Base-by-base conservation (phyloP, 2,113 vertebrate species). In the Eira barbara region DNA sequence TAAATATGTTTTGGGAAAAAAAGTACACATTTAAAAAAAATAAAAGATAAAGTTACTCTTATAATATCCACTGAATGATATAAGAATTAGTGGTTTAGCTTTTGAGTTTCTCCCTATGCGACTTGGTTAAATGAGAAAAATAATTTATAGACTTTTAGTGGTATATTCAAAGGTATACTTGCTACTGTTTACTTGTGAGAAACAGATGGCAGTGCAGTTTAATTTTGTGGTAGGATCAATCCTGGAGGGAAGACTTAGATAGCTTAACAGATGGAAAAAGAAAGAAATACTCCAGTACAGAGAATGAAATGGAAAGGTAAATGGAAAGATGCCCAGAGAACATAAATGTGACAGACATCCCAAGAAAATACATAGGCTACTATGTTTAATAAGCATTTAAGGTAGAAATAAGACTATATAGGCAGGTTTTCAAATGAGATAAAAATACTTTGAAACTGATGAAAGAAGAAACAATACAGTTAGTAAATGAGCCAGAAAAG, bases 281-380 rank as follows among this genome's bases (percentile, higher is more conserved):
- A 82, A 73, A 90, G n/a, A 84, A 87, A 80, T 85, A 39, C 34
- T 93, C 21, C 14, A 91, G 67, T 84, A 76, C n/a, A 76, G 80
- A 87, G 12, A 67, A 59, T 91, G 27, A 89, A 87, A 67, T n/a
- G 34, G n/a, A 93, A 95, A 80, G 27, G 2, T 61, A 93, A 57
- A 12, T 91, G 69, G 86, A 93, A 97, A 74, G 21, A 76, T 96
- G 69, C 61, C 82, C 63, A 85, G 67, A 96, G n/a, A 79, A 88
- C 39, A 15, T 4, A 90, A 83, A 49, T 74, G 61, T 61, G 52
- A 78, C 14, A 71, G 45, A 59, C 12, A 55, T 2, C 85, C 18
- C 17, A 87, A 86, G 81, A 95, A 61, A 23, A 39, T 14, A 11
- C 8, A 42, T 5, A 67, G 12, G 20, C 45, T 71, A 59, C 17